Conservation (phyloP, 2,888 invertebrate genomes). For the Latheticus oryzae region DNA sequence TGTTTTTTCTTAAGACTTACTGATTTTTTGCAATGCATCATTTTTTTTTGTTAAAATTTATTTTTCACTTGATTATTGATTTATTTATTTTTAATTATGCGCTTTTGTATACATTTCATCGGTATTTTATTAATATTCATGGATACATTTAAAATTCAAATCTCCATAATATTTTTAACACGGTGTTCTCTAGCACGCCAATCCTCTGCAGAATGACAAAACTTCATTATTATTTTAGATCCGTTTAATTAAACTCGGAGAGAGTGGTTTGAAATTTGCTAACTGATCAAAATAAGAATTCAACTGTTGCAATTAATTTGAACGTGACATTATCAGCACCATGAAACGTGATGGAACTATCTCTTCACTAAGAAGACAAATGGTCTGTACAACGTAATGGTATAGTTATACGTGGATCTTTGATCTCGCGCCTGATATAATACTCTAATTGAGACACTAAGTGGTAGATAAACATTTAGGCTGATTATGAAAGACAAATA, state of each 20-base stretch:
- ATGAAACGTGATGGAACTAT: conserved; percentile 9
- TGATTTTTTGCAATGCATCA: too few relatives aligned
- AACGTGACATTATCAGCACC: conserved; percentile 9
- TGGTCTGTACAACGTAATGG: conserved; percentile 2
- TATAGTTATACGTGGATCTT: conserved; percentile 7
- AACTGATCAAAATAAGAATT: conserved; percentile 12
- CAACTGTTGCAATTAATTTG: conserved; percentile 1
- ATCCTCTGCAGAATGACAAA: conserved; percentile 19
- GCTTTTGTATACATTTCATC: conserved; percentile 18
- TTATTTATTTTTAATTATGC: conserved; percentile 26
- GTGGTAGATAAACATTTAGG: conserved; percentile 18
- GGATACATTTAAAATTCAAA: conserved; percentile 22
- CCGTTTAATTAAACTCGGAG: conserved; percentile 3
- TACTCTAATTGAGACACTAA: conserved; percentile 24
- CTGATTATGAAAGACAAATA: conserved; percentile 14
- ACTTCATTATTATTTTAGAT: conserved; percentile 7
- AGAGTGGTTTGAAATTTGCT: neutral
- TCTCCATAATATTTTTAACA: conserved; percentile 11
- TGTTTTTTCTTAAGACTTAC: conserved; percentile 2
- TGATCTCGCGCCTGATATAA: conserved; percentile 22
- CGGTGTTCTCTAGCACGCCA: conserved; percentile 11
- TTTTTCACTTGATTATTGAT: conserved; percentile 18
- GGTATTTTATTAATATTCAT: conserved; percentile 25
- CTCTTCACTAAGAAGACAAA: conserved; percentile 15
- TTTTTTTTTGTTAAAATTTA: too few relatives aligned